Percentiles rank a stretch among this genome's conserved stretches.
Evolutionary conservation across 2,888 invertebrate species (phyloP).

Genomic region (Drepana falcataria): DNA sequence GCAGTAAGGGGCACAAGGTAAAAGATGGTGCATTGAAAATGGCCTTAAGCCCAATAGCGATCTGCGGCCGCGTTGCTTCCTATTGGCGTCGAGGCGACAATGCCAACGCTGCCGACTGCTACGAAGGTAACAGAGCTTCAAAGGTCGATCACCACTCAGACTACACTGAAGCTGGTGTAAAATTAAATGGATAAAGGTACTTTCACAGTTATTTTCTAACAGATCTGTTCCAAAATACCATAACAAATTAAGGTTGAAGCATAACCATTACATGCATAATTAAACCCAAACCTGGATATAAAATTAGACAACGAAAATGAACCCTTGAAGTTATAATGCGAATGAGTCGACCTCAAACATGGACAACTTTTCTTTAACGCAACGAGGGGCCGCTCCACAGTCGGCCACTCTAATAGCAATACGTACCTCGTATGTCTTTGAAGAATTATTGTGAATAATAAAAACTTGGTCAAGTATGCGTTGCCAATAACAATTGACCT

Average conservation of each 20-base stretch:
- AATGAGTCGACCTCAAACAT: constrained; percentile 47
- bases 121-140: constrained; percentile 65
- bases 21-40: constrained; percentile 78
- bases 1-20: constrained; percentile 75
- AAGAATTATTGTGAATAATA: constrained; percentile 23
- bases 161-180: constrained; percentile 23
- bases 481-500: constrained; percentile 30
- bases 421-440: constrained; percentile 7
- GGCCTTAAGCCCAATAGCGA: constrained; percentile 78
- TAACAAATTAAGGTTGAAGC: too few species aligned
- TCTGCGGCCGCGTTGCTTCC: constrained; percentile 72
- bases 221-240: too few species aligned
- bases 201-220: too few species aligned
- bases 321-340: constrained; percentile 41
- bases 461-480: constrained; percentile 35
- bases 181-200: too few species aligned
- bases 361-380: constrained; percentile 48
- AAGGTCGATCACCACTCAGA: constrained; percentile 61
- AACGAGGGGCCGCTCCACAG: constrained; percentile 22
- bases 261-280: not conserved
- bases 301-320: constrained; percentile 19
- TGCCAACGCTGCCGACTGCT: constrained; percentile 59
- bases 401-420: constrained; percentile 37
- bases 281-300: not conserved
- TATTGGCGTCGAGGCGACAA: constrained; percentile 74